These are phyloP conservation scores for Epinotia demarniana DNA, from an alignment of 2,888 invertebrate species.

Conservation along the genomic window DNA sequence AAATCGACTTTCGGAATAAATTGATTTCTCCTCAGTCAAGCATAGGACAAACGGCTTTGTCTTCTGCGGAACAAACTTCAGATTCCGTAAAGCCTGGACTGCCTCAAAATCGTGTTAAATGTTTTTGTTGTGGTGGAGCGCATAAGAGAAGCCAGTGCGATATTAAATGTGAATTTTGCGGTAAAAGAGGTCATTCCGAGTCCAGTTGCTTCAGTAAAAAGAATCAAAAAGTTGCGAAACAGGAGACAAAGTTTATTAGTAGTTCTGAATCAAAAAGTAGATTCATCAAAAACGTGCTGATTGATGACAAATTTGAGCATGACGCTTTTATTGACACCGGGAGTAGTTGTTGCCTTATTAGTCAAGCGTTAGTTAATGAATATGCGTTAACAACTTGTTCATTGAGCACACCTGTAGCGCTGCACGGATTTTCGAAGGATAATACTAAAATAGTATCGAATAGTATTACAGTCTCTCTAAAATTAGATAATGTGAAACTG, in stretches of 20 bases:
- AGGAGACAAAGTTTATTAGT: not conserved
- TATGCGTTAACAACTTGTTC: not conserved
- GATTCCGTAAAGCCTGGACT: not conserved
- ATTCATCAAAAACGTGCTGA: not conserved
- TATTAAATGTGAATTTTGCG: slow-evolving; percentile 4
- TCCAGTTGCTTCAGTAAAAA: not conserved
- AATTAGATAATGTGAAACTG: not conserved
- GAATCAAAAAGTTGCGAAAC: not conserved
- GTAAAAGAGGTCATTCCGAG: not conserved
- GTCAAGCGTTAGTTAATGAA: slow-evolving; percentile 7
- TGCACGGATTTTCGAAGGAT: not conserved
- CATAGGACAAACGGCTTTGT: not conserved
- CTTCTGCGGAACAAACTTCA: not conserved
- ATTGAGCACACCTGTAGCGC: not conserved
- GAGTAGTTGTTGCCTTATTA: slow-evolving; percentile 4
- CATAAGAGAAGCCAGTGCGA: not conserved
- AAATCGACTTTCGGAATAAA: not conserved
- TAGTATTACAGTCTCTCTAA: not conserved
- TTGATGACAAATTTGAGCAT: not conserved
- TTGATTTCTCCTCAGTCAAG: not conserved
- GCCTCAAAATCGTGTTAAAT: not conserved
- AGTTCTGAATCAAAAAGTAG: not conserved
- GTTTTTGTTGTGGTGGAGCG: not conserved
- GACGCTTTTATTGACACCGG: not conserved
- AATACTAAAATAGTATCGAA: not conserved